phyloP scores from a whole-genome alignment of 2,888 invertebrate species.

The Crematogaster levior region DNA sequence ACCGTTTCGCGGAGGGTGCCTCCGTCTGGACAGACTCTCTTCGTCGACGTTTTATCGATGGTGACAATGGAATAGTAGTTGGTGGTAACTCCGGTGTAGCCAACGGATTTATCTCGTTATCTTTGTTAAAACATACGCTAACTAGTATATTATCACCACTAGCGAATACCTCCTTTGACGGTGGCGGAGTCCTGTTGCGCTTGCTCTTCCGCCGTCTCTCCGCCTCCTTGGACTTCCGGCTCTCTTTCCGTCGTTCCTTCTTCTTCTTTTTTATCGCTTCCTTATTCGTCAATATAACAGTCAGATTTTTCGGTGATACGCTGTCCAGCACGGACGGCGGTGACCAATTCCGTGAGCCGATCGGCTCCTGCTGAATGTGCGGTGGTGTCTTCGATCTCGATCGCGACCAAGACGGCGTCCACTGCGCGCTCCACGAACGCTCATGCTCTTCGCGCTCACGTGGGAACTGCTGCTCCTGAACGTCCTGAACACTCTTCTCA shows the following conservation, averaged over 20 bases:
- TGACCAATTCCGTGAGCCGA: conserved; percentile 86
- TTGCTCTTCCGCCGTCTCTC: conserved; percentile 82
- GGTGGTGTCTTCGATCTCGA: conserved; percentile 87
- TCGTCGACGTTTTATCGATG: conserved; percentile 85
- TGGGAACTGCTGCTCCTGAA: conserved; percentile 72
- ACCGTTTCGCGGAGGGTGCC: conserved; percentile 80
- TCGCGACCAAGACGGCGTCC: conserved; percentile 88
- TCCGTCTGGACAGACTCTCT: conserved; percentile 82
- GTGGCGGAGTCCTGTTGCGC: conserved; percentile 87
- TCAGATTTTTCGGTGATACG: conserved; percentile 87
- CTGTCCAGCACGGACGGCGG: conserved; percentile 87
- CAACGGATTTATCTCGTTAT: conserved; percentile 78
- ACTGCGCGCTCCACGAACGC: conserved; percentile 82
- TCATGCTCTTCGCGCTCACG: conserved; percentile 75
- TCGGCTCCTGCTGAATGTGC: conserved; percentile 74
- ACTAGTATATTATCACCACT: conserved; percentile 97
- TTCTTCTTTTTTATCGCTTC: conserved; percentile 86
- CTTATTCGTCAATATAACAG: conserved; percentile 88
- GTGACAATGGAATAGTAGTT: conserved; percentile 81
- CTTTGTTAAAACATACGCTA: conserved; percentile 95
- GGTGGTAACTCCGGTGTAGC: conserved; percentile 79
- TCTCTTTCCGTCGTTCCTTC: conserved; percentile 86
- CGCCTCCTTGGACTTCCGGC: conserved; percentile 83
- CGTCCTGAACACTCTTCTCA: conserved; percentile 75
- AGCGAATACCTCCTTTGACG: conserved; percentile 96